Percentiles rank a stretch among this genome's conserved stretches.
Conservation (phyloP, 2,797 vertebrate species). For the Danio jaintianensis region DNA sequence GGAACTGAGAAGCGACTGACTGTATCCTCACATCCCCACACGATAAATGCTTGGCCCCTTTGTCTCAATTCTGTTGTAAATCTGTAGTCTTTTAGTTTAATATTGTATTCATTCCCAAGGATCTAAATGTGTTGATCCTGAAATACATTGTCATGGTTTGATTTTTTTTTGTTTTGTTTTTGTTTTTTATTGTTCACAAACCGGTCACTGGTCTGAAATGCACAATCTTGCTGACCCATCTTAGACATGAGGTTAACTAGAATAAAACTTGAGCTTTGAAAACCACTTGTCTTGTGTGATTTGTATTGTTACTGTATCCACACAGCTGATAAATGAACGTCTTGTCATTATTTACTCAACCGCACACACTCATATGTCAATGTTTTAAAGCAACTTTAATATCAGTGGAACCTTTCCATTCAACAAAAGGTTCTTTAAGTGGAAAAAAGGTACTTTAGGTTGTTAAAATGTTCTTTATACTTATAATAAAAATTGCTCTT, state of each 20-base stretch:
- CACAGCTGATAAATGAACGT: neutral
- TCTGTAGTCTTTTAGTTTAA: slow-evolving; percentile 62
- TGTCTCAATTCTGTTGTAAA: slow-evolving; percentile 56
- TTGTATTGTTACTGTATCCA: slow-evolving; percentile 26
- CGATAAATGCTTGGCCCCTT: slow-evolving; percentile 46
- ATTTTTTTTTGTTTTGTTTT: slow-evolving; percentile 71
- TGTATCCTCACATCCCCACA: slow-evolving; percentile 44
- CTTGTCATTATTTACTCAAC: neutral
- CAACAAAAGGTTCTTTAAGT: too few relatives aligned
- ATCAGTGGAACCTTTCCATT: too few relatives aligned
- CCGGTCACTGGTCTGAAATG: slow-evolving; percentile 82
- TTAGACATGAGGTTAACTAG: slow-evolving; percentile 77
- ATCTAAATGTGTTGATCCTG: slow-evolving; percentile 67
- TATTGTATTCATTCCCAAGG: slow-evolving; percentile 70
- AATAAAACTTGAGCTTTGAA: slow-evolving; percentile 67
- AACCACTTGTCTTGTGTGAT: slow-evolving; percentile 49
- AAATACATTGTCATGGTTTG: slow-evolving; percentile 59
- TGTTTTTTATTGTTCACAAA: slow-evolving; percentile 71
- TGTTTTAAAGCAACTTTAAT: too few relatives aligned
- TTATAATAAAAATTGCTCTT: too few relatives aligned
- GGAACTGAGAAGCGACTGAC: slow-evolving; percentile 35
- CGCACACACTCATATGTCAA: too few relatives aligned
- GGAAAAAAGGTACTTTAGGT: too few relatives aligned
- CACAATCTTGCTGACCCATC: slow-evolving; percentile 83
- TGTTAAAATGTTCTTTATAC: too few relatives aligned